Base-by-base conservation (phyloP, 2,888 invertebrate species). In the Mesoligia furuncula region DNA sequence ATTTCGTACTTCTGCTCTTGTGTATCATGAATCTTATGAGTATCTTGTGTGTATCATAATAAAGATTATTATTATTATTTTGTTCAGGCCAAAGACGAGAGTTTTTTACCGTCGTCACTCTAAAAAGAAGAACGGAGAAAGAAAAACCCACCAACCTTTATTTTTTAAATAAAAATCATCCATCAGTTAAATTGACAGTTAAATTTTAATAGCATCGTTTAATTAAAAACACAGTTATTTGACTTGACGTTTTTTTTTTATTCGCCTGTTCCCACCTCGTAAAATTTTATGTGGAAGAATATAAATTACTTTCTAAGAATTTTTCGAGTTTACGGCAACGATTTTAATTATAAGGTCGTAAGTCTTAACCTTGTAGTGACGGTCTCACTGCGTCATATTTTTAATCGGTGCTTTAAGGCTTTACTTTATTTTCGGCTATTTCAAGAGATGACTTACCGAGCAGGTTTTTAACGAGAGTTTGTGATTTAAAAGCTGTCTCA, bases 301-400 rank as follows among this genome's bases (percentile, higher is more conserved):
- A 88, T 85, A 87, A 88, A 88, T 87, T 87, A 84, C 84, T 87
- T 87, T 82, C 75, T 79, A 75, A 84, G 73, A 81, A 78, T 77
- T 77, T 68, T 67, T 0, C 20, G 45, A 77, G 73, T 88, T 87
- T 79, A 88, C 73, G 77, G 74, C 75, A 57, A 65, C 69, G 67
- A 79, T 87, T 87, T 87, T 87, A 88, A 87, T 87, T 87, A 87
- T 83, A 61, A 45, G 24, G 51, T 59, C 77, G 69, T 81, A 62
- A 78, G 66, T 62, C 61, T 31, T 72, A 77, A 74, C 70, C 31
- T 71, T 27, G 65, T 71, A 71, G 59, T 64, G 69, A 51, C 11
- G n/a, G 15, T 36, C 36, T 45, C 39, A 15, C 62, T 8, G 24
- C 36, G 64, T 71, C 71, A 79, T 64, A 65, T 62, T 78, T 78